Conservation (phyloP, 2,888 invertebrate species). For the Andricus curvator region DNA sequence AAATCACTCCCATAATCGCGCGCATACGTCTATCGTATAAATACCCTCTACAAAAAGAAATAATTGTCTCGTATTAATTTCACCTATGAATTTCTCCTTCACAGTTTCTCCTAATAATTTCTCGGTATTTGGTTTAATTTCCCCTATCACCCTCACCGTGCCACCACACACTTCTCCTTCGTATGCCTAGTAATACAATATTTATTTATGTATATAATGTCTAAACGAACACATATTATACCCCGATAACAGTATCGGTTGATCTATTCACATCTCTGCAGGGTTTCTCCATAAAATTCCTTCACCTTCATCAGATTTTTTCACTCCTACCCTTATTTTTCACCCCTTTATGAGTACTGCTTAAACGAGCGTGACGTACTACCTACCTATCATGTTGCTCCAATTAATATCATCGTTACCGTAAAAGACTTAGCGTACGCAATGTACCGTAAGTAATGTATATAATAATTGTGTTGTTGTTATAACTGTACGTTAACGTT, state of each 20-base stretch:
- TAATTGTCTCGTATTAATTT: not conserved
- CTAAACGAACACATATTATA: slow-evolving; percentile 77
- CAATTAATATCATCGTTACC: slow-evolving; percentile 43
- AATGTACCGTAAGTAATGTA: slow-evolving; percentile 41
- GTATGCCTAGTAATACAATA: slow-evolving; percentile 65
- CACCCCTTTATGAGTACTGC: slow-evolving; percentile 16
- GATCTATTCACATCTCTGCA: slow-evolving; percentile 42
- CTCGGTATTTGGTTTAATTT: slow-evolving; percentile 32
- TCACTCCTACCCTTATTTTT: not conserved
- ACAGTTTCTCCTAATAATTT: not conserved
- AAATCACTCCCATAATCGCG: not conserved
- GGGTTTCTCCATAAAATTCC: slow-evolving; percentile 12
- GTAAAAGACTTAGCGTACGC: slow-evolving; percentile 41
- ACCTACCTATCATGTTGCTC: slow-evolving; percentile 38
- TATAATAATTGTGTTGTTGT: slow-evolving; percentile 51
- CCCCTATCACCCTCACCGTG: slow-evolving; percentile 43
- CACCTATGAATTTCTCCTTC: not conserved
- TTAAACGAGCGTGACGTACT: slow-evolving; percentile 38
- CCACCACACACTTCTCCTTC: slow-evolving; percentile 34
- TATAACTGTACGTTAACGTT: slow-evolving; percentile 39
- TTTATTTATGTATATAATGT: slow-evolving; percentile 71
- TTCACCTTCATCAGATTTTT: slow-evolving; percentile 18
- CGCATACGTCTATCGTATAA: not conserved
- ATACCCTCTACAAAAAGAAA: slow-evolving; percentile 1
- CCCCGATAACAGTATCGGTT: slow-evolving; percentile 71